Evolutionary conservation across 2,113 vertebrate species (phyloP).

Genomic region (Anser brachyrhynchus): DNA sequence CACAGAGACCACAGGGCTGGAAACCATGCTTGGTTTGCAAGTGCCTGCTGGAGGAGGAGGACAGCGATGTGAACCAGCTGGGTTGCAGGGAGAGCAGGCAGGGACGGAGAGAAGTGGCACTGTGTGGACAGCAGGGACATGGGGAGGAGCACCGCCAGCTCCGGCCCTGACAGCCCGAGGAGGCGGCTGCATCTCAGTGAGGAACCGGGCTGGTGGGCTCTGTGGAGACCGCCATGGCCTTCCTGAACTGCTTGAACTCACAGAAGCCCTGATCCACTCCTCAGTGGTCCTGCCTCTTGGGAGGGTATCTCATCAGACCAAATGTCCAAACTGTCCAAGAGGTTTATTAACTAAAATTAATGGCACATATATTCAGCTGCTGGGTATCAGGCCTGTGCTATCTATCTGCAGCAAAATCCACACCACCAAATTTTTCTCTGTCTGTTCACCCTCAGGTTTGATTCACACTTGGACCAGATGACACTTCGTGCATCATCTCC

Average conservation of each 20-base stretch:
- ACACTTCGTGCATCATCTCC: not conserved
- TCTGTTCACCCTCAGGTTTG: rapidly evolving
- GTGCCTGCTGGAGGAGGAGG: not conserved
- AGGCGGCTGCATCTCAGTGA: not conserved
- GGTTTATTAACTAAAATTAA: not conserved
- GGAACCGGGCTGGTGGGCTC: rapidly evolving
- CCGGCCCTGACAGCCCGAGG: not conserved
- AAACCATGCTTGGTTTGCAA: not conserved
- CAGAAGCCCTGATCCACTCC: not conserved
- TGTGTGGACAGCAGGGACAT: not conserved
- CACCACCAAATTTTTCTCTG: not conserved
- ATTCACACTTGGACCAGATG: not conserved
- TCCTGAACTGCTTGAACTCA: not conserved
- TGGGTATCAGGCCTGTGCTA: not conserved
- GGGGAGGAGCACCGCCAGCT: not conserved
- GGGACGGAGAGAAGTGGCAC: rapidly evolving
- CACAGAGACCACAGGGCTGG: not conserved
- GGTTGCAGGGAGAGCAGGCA: not conserved
- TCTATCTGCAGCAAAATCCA: not conserved
- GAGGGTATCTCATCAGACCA: not conserved
- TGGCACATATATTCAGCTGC: not conserved
- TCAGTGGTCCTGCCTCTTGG: not conserved
- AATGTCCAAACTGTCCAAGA: not conserved
- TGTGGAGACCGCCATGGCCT: not conserved
- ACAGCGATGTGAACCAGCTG: not conserved